Evolutionary conservation across 2,113 vertebrate species (phyloP), one percentile per base, ranked within the genome.

Genomic region (Dromaius novaehollandiae): DNA sequence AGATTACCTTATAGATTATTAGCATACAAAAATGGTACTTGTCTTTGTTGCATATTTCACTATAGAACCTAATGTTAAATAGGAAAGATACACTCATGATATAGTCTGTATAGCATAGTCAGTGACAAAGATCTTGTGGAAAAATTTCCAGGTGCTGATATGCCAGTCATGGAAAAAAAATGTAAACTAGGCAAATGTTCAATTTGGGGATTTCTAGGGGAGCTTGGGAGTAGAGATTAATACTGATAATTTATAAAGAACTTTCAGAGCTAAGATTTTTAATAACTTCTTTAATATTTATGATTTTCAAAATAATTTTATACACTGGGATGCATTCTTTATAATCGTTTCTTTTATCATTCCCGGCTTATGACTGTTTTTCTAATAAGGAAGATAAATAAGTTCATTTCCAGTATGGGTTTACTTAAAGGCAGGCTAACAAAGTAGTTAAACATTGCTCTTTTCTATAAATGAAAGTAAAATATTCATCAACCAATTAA

Each of bases 401-500:
- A 81, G 34, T 92, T 96, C 55, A 92, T 95, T 81, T 65, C 66
- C 28, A 79, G 38, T 95, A 96, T 93, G 95, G 84, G 97, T 97
- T 96, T 96, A 94, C 61, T 96, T 97, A 95, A 96, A 98, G 74
- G 81, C 90, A 94, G 89, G 64, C 87, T 96, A 94, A 87, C 50
- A 65, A 80, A 97, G 74, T 90, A 97, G 86, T 97, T 97, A 97
- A 96, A 95, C 46, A 82, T 65, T 30, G 83, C 75, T 93, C 82
- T 94, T 94, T 96, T 95, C 77, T 86, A 12, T 95, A 95, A 97
- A 78, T 94, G 76, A 82, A 95, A 90, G 21, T 95, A 96, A 97
- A 96, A 97, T 97, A 97, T 95, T 97, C 85, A 97, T 95, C 85
- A 87, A 44, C 60, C 75, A 89, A 96, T 95, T 96, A 97, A 93